phyloP scores from a whole-genome alignment of 2,888 invertebrate genomes.

The Hirudinaria manillensis region DNA sequence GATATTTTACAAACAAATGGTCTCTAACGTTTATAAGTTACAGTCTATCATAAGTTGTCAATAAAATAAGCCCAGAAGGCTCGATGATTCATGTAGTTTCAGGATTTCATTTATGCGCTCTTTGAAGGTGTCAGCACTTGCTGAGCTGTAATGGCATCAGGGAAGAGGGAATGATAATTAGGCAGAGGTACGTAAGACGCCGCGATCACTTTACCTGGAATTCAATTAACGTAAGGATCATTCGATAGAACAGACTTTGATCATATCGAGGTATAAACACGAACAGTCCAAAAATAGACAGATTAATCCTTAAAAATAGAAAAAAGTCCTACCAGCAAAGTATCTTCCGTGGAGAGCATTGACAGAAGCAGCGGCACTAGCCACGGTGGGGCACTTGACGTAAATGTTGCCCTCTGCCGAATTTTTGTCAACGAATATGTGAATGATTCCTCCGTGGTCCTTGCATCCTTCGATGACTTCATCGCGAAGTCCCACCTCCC shows the following conservation, averaged over 20 bases:
- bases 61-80: too few relatives aligned
- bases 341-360: slow-evolving; percentile 92
- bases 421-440: slow-evolving; percentile 87
- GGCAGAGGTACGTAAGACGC: slow-evolving; percentile 95
- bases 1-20: too few relatives aligned
- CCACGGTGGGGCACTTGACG: slow-evolving; percentile 94
- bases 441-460: slow-evolving; percentile 91
- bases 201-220: slow-evolving; percentile 87
- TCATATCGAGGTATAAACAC: not conserved
- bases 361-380: slow-evolving; percentile 90
- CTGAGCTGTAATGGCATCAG: slow-evolving; percentile 59
- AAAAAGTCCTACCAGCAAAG: slow-evolving; percentile 71
- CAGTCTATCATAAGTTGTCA: too few relatives aligned
- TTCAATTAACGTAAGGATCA: not conserved
- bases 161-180: slow-evolving; percentile 93
- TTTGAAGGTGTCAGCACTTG: slow-evolving; percentile 22
- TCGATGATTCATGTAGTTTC: too few relatives aligned
- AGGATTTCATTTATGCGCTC: too few relatives aligned
- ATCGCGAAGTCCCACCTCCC: slow-evolving; percentile 88
- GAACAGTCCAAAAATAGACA: not conserved
- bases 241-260: not conserved
- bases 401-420: slow-evolving; percentile 94
- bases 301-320: not conserved
- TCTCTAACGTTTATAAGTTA: too few relatives aligned
- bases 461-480: slow-evolving; percentile 97